Percentiles rank a stretch among this genome's conserved stretches.
These are phyloP conservation scores for Phataginus tetradactyla DNA, from an alignment of 2,797 vertebrate genomes.

Conservation along the genomic window DNA sequence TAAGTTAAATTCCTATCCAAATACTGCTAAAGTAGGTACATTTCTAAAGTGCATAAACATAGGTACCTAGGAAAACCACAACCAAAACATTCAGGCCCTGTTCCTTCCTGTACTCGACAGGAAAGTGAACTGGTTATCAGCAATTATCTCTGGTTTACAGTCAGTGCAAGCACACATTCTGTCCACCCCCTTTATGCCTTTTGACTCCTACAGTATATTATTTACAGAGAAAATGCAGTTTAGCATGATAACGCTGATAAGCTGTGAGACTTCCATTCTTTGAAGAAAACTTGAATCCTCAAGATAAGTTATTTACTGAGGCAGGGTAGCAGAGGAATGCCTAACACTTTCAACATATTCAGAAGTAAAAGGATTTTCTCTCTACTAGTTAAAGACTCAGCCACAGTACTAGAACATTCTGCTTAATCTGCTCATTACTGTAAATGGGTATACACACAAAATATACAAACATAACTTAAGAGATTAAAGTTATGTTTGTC, in stretches of 20 bases:
- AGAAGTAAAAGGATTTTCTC: slow-evolving; percentile 33
- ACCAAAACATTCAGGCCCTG: neutral
- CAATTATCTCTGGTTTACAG: neutral
- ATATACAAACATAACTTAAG: neutral
- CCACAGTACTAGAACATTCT: slow-evolving; percentile 50
- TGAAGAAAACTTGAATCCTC: slow-evolving; percentile 37
- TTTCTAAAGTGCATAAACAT: neutral
- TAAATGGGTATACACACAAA: slow-evolving; percentile 2
- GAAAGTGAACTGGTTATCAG: slow-evolving; percentile 42
- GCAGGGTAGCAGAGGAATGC: neutral
- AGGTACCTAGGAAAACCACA: slow-evolving; percentile 4
- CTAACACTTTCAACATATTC: slow-evolving; percentile 28
- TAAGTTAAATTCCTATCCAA: slow-evolving; percentile 2
- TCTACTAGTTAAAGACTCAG: slow-evolving; percentile 11
- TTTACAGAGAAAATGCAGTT: slow-evolving; percentile 30
- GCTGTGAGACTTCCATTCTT: neutral
- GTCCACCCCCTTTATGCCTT: neutral
- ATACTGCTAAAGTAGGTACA: neutral
- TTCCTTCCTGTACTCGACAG: neutral
- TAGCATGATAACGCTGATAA: neutral
- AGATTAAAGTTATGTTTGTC: neutral
- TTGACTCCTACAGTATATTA: neutral
- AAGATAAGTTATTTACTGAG: slow-evolving; percentile 28
- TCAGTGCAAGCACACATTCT: neutral
- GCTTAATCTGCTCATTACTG: slow-evolving; percentile 9